Conservation (phyloP, 2,113 vertebrate species). For the Pachycephala philippinensis region DNA sequence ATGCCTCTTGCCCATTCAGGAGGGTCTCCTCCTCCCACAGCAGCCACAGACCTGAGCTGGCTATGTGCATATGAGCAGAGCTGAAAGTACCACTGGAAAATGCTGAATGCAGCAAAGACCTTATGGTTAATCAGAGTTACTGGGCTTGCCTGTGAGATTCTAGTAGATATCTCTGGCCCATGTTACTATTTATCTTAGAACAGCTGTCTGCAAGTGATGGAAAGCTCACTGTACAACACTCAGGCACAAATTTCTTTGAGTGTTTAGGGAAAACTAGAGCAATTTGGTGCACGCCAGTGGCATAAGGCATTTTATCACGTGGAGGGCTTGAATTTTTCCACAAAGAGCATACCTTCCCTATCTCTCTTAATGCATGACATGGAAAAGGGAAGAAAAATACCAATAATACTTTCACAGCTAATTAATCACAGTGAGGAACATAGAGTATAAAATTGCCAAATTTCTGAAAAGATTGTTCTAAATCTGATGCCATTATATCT, state of each 20-base stretch:
- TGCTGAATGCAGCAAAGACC: accelerated
- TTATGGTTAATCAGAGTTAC: neutral
- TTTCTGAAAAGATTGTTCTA: neutral
- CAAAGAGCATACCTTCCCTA: neutral
- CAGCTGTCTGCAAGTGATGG: neutral
- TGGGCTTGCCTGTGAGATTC: neutral
- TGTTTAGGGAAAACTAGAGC: neutral
- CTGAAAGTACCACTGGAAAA: neutral
- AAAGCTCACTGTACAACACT: neutral
- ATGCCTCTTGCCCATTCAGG: accelerated
- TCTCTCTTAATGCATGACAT: neutral
- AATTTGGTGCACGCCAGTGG: neutral
- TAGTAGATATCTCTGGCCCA: neutral
- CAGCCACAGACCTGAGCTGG: neutral
- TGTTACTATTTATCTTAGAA: neutral
- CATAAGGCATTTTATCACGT: neutral
- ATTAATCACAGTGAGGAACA: neutral
- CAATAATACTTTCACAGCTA: neutral
- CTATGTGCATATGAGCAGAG: neutral
- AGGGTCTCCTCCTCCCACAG: neutral
- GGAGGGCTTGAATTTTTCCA: neutral
- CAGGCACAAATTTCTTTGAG: neutral
- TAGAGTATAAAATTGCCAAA: neutral
- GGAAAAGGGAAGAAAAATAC: neutral
- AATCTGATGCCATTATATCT: neutral